Evolutionary conservation across 2,888 invertebrate species (phyloP).

Genomic region (Caenorhabditis doughertyi): DNA sequence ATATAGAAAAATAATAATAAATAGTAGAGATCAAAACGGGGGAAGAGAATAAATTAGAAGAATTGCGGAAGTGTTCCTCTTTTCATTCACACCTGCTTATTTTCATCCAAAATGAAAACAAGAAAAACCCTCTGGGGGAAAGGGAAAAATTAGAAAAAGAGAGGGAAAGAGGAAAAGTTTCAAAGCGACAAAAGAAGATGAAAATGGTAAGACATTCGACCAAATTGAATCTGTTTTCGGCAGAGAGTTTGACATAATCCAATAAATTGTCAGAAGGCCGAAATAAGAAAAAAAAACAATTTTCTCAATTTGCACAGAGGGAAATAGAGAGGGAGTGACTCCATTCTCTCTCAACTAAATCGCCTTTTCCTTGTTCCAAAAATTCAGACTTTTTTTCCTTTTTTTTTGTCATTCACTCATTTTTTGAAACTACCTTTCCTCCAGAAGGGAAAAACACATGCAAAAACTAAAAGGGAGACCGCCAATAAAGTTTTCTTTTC

Average conservation of each 20-base stretch:
- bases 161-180: slow-evolving; percentile 36
- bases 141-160: slow-evolving; percentile 7
- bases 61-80: slow-evolving; percentile 33
- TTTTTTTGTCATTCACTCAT: not conserved
- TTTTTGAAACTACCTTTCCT: slow-evolving; percentile 3
- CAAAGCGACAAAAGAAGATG: slow-evolving; percentile 45
- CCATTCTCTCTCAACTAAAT: not conserved
- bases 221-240: slow-evolving; percentile 59
- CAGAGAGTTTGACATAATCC: slow-evolving; percentile 58
- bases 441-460: not conserved
- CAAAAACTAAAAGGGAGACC: not conserved
- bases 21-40: not conserved
- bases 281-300: slow-evolving; percentile 44
- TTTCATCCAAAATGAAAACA: slow-evolving; percentile 3
- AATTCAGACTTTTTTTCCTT: not conserved
- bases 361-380: slow-evolving; percentile 1
- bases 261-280: slow-evolving; percentile 51
- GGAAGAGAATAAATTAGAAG: not conserved
- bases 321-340: not conserved
- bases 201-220: slow-evolving; percentile 39
- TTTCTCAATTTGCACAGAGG: slow-evolving; percentile 50
- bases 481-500: slow-evolving; percentile 47
- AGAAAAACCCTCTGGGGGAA: slow-evolving; percentile 2
- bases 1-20: not conserved
- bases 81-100: slow-evolving; percentile 34